Conservation (phyloP, 2,888 invertebrate genomes). For the Dynastes tityus region DNA sequence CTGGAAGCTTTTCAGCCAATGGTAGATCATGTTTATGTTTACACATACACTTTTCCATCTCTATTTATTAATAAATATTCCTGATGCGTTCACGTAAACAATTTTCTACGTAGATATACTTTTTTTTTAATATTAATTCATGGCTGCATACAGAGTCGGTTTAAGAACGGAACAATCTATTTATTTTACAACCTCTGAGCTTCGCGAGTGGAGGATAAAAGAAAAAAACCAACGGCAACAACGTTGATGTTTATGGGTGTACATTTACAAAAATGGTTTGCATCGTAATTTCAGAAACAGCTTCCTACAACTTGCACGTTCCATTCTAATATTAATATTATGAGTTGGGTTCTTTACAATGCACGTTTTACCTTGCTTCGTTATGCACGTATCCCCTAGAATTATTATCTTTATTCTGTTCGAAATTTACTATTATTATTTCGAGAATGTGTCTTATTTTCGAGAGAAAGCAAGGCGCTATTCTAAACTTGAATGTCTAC, state of each 20-base stretch:
- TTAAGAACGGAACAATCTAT: slow-evolving; percentile 22
- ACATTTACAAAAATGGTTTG: slow-evolving; percentile 40
- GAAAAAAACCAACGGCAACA: slow-evolving; percentile 16
- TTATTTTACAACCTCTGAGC: slow-evolving; percentile 20
- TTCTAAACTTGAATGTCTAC: too few species aligned
- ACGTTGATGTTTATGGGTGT: slow-evolving; percentile 27
- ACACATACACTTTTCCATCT: not conserved
- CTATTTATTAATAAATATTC: slow-evolving; percentile 35
- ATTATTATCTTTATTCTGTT: not conserved
- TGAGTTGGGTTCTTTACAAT: slow-evolving; percentile 13
- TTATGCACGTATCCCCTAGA: not conserved
- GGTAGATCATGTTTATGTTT: not conserved
- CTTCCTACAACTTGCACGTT: slow-evolving; percentile 30
- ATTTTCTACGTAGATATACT: slow-evolving; percentile 27
- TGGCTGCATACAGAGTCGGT: slow-evolving; percentile 26
- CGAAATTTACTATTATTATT: not conserved
- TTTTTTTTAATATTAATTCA: slow-evolving; percentile 34
- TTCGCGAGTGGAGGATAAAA: not conserved
- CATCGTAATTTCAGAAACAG: slow-evolving; percentile 30
- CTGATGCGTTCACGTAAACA: slow-evolving; percentile 21
- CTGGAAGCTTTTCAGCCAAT: not conserved
- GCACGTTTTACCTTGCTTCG: not conserved
- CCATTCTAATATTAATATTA: slow-evolving; percentile 33
- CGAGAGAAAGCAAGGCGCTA: too few species aligned
- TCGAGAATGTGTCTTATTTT: too few species aligned